Conservation (phyloP, 2,888 invertebrate genomes). For the Strigamia crassipes region DNA sequence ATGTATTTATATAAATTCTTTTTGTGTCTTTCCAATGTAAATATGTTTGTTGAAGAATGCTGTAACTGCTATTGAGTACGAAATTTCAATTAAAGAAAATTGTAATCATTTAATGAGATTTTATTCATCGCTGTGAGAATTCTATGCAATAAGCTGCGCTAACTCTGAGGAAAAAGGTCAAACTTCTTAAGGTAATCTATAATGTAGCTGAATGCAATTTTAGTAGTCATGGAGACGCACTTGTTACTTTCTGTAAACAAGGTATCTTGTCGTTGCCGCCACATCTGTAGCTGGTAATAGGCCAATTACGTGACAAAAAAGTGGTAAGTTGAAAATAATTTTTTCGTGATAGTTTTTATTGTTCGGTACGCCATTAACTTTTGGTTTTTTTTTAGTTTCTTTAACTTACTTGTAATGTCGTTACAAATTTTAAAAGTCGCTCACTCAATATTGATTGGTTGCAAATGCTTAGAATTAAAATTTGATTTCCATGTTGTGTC, state of each 20-base stretch:
- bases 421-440: too few relatives aligned
- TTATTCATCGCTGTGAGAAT: not conserved
- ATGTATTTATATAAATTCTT: not conserved
- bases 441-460: too few relatives aligned
- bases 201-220: not conserved
- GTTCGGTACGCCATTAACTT: not conserved
- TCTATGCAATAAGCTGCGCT: too few relatives aligned
- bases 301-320: not conserved
- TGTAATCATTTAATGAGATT: not conserved
- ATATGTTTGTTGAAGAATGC: constrained; percentile 29
- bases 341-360: not conserved
- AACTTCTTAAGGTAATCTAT: too few relatives aligned
- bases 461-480: too few relatives aligned
- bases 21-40: constrained; percentile 6
- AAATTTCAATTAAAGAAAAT: not conserved
- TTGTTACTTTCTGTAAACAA: not conserved
- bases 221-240: not conserved
- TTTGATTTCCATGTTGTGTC: too few relatives aligned
- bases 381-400: not conserved
- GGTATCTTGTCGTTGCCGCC: not conserved
- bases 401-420: not conserved
- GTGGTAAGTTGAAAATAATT: not conserved
- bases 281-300: not conserved
- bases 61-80: not conserved
- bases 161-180: too few relatives aligned